phyloP scores from a whole-genome alignment of 2,797 vertebrate species.

The Yasuhikotakia modesta region DNA sequence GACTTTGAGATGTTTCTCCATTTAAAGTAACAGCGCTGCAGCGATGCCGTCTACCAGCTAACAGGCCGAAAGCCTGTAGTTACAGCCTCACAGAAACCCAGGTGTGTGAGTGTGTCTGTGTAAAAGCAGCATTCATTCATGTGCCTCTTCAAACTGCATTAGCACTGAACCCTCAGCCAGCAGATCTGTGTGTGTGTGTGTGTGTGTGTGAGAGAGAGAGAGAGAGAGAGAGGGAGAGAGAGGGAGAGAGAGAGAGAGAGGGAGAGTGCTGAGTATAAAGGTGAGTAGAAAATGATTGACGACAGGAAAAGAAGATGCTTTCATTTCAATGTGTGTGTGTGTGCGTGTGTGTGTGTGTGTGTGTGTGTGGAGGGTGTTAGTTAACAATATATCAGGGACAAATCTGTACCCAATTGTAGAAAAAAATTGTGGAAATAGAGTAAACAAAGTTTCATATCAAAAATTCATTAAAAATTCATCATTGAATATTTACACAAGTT shows the following conservation, averaged over 20 bases:
- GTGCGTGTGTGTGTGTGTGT: neutral
- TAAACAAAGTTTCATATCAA: no score
- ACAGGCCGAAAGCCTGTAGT: slow-evolving; percentile 26
- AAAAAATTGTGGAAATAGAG: no score
- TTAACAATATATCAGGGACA: no score
- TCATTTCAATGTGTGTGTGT: neutral
- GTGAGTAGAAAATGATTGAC: slow-evolving; percentile 21
- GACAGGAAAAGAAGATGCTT: neutral
- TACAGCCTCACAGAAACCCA: slow-evolving; percentile 39
- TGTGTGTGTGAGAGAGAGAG: neutral
- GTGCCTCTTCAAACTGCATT: slow-evolving; percentile 37
- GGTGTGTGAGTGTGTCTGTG: slow-evolving; percentile 45
- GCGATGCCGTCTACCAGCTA: slow-evolving; percentile 6
- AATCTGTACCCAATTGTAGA: no score
- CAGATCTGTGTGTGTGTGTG: slow-evolving; percentile 14
- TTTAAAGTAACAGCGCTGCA: neutral
- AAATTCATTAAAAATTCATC: no score
- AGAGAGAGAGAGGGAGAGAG: neutral
- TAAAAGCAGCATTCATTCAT: slow-evolving; percentile 36
- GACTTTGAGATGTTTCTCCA: neutral
- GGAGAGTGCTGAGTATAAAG: neutral
- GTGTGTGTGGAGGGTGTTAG: no score
- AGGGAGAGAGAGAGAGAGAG: neutral
- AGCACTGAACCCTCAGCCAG: slow-evolving; percentile 35
- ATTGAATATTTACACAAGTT: no score